Conservation (phyloP, 2,888 invertebrate genomes). For the Pyrrhia umbra region DNA sequence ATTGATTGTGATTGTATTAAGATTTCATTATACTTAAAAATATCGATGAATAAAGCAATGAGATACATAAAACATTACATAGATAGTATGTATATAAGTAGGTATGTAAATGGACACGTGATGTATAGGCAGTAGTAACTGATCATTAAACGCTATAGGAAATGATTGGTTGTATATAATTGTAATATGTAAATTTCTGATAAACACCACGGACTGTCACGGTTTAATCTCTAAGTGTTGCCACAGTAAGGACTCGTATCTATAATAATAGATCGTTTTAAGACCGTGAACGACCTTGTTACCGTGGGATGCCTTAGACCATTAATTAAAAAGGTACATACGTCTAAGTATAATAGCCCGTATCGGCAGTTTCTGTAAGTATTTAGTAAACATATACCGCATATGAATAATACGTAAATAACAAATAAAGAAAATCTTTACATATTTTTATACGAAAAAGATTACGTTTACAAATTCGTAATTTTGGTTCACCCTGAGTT, state of each 20-base stretch:
- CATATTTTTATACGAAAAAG: no score
- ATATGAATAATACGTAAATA: no score
- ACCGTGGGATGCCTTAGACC: constrained; percentile 9
- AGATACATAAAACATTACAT: constrained; percentile 2
- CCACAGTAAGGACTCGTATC: background rate
- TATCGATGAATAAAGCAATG: constrained; percentile 1
- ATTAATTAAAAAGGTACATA: constrained; percentile 10
- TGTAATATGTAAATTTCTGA: constrained; percentile 65
- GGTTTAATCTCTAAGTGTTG: constrained; percentile 60
- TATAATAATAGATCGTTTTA: constrained; percentile 25
- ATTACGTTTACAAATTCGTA: no score
- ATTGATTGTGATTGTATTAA: no score
- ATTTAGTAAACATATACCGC: background rate
- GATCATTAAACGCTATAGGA: constrained; percentile 63
- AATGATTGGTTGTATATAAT: constrained; percentile 57
- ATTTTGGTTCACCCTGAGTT: no score
- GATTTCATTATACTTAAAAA: background rate
- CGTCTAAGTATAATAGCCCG: background rate
- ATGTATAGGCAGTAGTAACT: constrained; percentile 47
- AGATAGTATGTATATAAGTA: constrained; percentile 17
- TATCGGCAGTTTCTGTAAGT: background rate
- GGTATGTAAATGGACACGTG: constrained; percentile 59
- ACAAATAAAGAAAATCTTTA: no score
- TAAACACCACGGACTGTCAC: constrained; percentile 60
- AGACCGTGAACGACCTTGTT: constrained; percentile 10